Percentiles rank a stretch among this genome's conserved stretches.
Conservation (phyloP, 2,888 invertebrate genomes). For the Autographa pulchrina region DNA sequence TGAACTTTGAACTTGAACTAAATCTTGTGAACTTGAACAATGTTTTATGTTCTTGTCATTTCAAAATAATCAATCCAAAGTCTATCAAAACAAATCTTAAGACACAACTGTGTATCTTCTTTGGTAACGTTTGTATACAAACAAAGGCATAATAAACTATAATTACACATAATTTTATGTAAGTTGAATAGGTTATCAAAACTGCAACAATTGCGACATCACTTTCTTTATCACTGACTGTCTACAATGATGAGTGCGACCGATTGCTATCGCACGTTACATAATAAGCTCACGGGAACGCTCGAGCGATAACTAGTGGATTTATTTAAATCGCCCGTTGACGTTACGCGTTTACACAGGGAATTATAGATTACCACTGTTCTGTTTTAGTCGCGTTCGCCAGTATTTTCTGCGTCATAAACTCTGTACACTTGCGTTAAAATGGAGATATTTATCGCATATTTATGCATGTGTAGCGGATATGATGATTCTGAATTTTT, state of each 20-base stretch:
- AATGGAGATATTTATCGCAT: slow-evolving; percentile 21
- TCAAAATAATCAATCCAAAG: neutral
- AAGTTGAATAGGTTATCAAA: slow-evolving; percentile 19
- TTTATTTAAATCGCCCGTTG: slow-evolving; percentile 70
- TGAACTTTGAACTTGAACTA: too few species aligned
- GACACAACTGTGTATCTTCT: neutral
- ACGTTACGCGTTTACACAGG: slow-evolving; percentile 59
- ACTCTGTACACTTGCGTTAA: slow-evolving; percentile 35
- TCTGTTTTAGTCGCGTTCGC: slow-evolving; percentile 37
- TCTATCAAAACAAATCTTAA: neutral
- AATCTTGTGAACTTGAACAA: too few species aligned
- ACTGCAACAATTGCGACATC: slow-evolving; percentile 5
- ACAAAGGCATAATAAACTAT: neutral
- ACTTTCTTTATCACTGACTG: neutral
- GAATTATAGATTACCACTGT: slow-evolving; percentile 63
- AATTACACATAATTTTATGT: neutral
- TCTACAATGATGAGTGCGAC: neutral
- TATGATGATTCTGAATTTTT: slow-evolving; percentile 14
- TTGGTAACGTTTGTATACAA: neutral
- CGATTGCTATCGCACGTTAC: slow-evolving; percentile 25
- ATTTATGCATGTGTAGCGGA: slow-evolving; percentile 6
- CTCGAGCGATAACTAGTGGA: slow-evolving; percentile 64
- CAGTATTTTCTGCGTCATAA: slow-evolving; percentile 44
- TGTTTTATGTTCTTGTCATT: neutral
- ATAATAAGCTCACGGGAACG: slow-evolving; percentile 37